A percentile compares a stretch with the other conserved stretches of the same genome.
Conservation (phyloP, 2,888 invertebrate genomes). For the Megastigmus dorsalis region DNA sequence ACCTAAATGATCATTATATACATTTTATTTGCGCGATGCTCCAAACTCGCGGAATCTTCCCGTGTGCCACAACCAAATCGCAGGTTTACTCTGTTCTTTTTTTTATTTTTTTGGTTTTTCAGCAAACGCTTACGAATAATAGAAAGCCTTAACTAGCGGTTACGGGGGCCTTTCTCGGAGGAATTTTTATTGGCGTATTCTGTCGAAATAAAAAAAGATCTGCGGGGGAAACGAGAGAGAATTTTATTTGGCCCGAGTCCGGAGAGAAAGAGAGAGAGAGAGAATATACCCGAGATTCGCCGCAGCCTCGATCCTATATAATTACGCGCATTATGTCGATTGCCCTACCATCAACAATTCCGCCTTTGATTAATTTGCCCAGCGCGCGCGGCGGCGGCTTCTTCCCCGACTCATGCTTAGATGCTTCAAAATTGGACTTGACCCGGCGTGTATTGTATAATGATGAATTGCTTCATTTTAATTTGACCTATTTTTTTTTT, state of each 20-base stretch:
- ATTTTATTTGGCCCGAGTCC: slow-evolving; percentile 50
- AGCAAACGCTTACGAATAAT: slow-evolving; percentile 20
- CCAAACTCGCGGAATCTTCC: neutral
- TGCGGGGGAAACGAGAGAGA: slow-evolving; percentile 12
- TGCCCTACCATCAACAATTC: slow-evolving; percentile 63
- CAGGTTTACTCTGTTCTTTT: too few relatives aligned
- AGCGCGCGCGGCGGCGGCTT: too few relatives aligned
- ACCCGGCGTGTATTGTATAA: neutral
- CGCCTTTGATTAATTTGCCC: slow-evolving; percentile 65
- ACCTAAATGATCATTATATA: slow-evolving; percentile 1
- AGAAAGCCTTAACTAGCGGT: slow-evolving; percentile 24
- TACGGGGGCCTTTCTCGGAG: slow-evolving; percentile 5
- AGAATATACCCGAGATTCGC: slow-evolving; percentile 45
- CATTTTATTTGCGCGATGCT: neutral
- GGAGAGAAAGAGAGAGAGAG: too few relatives aligned
- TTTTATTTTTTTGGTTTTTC: too few relatives aligned
- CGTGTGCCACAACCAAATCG: too few relatives aligned
- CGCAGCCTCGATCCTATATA: slow-evolving; percentile 49
- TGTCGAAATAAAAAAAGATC: slow-evolving; percentile 24
- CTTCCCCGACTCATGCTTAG: too few relatives aligned
- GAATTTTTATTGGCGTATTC: slow-evolving; percentile 46
- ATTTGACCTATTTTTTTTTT: slow-evolving; percentile 30
- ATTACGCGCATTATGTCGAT: slow-evolving; percentile 65
- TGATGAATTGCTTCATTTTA: slow-evolving; percentile 45
- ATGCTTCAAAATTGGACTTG: too few relatives aligned